A percentile compares a stretch with the other conserved stretches of the same genome.
These are phyloP conservation scores for Chirona hameri DNA, from an alignment of 2,888 invertebrate species.

Conservation along the genomic window DNA sequence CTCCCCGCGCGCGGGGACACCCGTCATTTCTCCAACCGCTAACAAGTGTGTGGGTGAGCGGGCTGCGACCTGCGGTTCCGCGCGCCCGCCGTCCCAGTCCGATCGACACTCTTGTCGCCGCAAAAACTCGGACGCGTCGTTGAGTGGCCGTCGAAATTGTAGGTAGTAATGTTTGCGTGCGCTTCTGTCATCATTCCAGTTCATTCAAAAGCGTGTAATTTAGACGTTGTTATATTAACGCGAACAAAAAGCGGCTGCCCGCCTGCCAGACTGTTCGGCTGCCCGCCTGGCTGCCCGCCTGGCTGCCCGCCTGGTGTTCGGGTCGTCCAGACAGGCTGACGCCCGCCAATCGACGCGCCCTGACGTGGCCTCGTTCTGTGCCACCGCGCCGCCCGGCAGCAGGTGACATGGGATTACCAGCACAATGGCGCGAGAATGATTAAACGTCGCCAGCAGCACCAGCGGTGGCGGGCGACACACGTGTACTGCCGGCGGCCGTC, in stretches of 20 bases:
- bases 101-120: not conserved
- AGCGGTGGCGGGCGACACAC: not conserved
- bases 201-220: conserved; percentile 36
- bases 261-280: not conserved
- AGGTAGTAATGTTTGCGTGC: conserved; percentile 47
- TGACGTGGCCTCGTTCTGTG: too few relatives aligned
- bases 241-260: not conserved
- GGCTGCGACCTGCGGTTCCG: not conserved
- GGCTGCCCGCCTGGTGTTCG: not conserved
- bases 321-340: not conserved
- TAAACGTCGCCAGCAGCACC: not conserved
- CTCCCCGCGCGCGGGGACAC: not conserved
- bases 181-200: conserved; percentile 44
- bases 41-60: conserved; percentile 11
- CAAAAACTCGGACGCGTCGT: not conserved
- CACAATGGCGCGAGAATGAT: not conserved
- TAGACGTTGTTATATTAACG: conserved; percentile 25
- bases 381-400: not conserved
- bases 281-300: not conserved
- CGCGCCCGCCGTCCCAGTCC: not conserved
- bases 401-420: not conserved
- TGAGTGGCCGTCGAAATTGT: not conserved
- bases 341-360: not conserved
- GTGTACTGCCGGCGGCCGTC: not conserved
- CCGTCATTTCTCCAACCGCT: not conserved